These are phyloP conservation scores for Xylocopa sonorina DNA, from an alignment of 1,140 invertebrate genomes.

Conservation along the genomic window DNA sequence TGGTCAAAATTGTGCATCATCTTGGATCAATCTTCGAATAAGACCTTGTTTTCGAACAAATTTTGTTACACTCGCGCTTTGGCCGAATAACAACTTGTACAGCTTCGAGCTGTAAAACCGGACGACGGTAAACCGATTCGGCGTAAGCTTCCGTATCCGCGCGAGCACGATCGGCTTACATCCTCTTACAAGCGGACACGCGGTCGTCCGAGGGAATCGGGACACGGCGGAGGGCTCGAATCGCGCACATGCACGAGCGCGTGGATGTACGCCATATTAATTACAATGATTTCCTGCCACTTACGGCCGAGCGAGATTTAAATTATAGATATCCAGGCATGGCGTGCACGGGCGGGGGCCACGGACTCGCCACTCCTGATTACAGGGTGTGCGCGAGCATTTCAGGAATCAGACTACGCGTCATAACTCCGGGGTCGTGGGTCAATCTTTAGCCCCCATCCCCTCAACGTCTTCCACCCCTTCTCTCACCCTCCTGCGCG, in stretches of 20 bases:
- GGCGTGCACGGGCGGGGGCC: constrained; percentile 38
- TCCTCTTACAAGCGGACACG: constrained; percentile 10
- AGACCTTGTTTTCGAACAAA: too few relatives aligned
- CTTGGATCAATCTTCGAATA: too few relatives aligned
- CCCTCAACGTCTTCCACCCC: background rate
- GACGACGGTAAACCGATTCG: constrained; percentile 14
- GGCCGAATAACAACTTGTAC: too few relatives aligned
- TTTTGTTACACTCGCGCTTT: too few relatives aligned
- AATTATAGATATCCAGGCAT: constrained; percentile 73
- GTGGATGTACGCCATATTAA: constrained; percentile 68
- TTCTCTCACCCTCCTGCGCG: background rate
- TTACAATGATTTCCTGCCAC: constrained; percentile 74
- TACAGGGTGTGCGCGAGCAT: constrained; percentile 66
- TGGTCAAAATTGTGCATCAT: too few relatives aligned
- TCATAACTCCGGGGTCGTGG: constrained; percentile 65
- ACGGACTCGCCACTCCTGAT: constrained; percentile 52
- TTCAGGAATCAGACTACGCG: constrained; percentile 69
- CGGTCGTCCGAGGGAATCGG: background rate
- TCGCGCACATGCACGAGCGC: constrained; percentile 29
- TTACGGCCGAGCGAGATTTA: constrained; percentile 71
- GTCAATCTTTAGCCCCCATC: constrained; percentile 46
- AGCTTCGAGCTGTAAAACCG: background rate
- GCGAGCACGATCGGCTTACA: constrained; percentile 18
- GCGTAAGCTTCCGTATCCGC: constrained; percentile 35
- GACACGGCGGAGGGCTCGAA: background rate